These are phyloP conservation scores for Plumapathes pennacea DNA, from an alignment of 92 coral and sea anemone genomes.

Conservation along the genomic window DNA sequence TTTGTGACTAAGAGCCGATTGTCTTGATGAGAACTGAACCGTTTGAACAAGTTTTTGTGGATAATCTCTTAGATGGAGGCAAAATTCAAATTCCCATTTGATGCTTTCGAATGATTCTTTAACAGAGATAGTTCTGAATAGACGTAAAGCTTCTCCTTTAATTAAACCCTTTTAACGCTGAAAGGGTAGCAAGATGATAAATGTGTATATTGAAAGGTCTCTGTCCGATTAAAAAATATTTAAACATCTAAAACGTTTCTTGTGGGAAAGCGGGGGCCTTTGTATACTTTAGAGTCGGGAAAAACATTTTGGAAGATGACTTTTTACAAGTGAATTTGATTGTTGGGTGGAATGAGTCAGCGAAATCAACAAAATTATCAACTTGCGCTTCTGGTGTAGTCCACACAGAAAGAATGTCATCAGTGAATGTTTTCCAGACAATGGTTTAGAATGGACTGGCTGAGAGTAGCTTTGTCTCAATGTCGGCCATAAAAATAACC, in stretches of 20 bases:
- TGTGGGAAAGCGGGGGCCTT: neutral
- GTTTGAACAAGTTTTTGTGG: no score
- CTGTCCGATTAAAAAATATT: neutral
- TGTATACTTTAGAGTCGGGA: neutral
- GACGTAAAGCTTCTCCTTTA: constrained; percentile 1
- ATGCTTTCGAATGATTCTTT: no score
- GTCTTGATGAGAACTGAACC: no score
- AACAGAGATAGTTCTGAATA: no score
- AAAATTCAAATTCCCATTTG: no score
- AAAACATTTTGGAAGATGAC: no score
- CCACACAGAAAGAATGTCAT: neutral
- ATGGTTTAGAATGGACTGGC: neutral
- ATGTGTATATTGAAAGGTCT: neutral
- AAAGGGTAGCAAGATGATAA: neutral
- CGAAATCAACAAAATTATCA: neutral
- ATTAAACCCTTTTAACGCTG: neutral
- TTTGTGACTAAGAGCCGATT: no score
- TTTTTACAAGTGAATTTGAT: neutral
- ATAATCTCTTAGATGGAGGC: no score
- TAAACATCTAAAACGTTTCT: no score
- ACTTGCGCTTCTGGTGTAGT: neutral
- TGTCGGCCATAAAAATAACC: neutral
- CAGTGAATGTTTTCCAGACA: neutral
- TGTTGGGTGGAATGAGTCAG: neutral
- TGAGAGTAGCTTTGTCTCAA: neutral